A percentile compares a stretch with the other conserved stretches of the same genome.
Conservation (phyloP, 2,888 invertebrate genomes). For the Athrips mouffetella region DNA sequence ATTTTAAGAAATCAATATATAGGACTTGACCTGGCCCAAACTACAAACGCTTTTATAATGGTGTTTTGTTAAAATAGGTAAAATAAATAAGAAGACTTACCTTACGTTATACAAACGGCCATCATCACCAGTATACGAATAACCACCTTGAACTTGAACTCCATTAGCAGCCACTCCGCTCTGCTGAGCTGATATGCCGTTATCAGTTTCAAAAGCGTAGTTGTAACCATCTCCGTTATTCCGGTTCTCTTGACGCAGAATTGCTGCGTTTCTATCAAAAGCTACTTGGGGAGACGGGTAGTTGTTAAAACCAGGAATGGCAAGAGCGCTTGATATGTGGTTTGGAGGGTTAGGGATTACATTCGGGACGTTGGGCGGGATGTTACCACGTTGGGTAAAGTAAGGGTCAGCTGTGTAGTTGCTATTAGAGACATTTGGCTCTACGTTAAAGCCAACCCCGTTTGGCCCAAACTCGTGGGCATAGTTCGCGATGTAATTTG, state of each 20-base stretch:
- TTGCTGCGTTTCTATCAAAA: slow-evolving; percentile 60
- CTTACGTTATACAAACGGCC: slow-evolving; percentile 62
- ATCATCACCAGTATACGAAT: slow-evolving; percentile 67
- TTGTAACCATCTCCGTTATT: slow-evolving; percentile 63
- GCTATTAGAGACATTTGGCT: too few relatives aligned
- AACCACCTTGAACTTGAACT: slow-evolving; percentile 64
- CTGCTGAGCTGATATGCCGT: slow-evolving; percentile 65
- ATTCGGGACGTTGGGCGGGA: slow-evolving; percentile 46
- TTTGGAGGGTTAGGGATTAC: too few relatives aligned
- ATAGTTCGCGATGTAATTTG: slow-evolving; percentile 9
- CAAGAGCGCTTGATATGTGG: too few relatives aligned
- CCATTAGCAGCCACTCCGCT: slow-evolving; percentile 64
- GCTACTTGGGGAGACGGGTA: slow-evolving; percentile 60
- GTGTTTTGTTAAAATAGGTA: too few relatives aligned
- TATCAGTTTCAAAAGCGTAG: slow-evolving; percentile 65
- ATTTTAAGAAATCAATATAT: too few relatives aligned
- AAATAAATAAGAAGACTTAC: too few relatives aligned
- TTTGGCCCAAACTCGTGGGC: slow-evolving; percentile 27
- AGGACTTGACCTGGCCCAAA: too few relatives aligned
- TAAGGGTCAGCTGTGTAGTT: too few relatives aligned
- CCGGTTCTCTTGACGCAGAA: slow-evolving; percentile 57
- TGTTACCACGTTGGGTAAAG: too few relatives aligned
- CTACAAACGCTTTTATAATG: too few relatives aligned
- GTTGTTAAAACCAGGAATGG: too few relatives aligned
- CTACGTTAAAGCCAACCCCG: too few relatives aligned